Base-by-base conservation (phyloP, 2,113 vertebrate genomes). In the Austrofundulus limnaeus region DNA sequence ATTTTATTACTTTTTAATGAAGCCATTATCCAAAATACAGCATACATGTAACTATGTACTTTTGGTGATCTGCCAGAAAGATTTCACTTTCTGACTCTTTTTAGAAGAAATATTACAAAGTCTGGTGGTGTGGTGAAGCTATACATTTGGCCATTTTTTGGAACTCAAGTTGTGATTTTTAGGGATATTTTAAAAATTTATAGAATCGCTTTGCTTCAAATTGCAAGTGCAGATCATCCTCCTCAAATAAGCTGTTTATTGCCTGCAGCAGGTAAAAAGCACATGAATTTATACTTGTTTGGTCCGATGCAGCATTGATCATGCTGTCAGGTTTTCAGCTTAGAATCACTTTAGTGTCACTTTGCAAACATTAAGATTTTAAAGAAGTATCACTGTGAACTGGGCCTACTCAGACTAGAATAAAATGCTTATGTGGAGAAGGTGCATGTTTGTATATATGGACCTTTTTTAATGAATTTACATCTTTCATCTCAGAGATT, bases 1-100 rank as follows among this genome's bases (percentile, higher is more conserved):
- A 52, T 52, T 52, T 31, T 34, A 31, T 52, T n/a, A 43, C 42
- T 43, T 3, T 43, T 43, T 52, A n/a, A 17, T 25, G 50, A 52
- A 10, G 17, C 25, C 50, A 52, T 31, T 11, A 52, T 52, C 50
- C 14, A n/a, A 34, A 52, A 17, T n/a, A 25, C 50, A 52, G n/a
- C 17, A 11, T 31, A 8, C 2, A 52, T 16, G 50, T 51, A 23
- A 48, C 47, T 28, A 21, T 48, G 20, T 9, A 34, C 31, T 10
- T 1, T 34, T 17, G 16, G 16, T 17, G 16, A 43, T n/a, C 25
- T n/a, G 50, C 2, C 25, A 17, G 25, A 1, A 3, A 50, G 15
- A 50, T 6, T 1, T 13, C 7, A 16, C 14, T 15, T 52, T 52
- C 24, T n/a, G 16, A 31, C 15, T 5, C 16, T 4, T 7, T 5